Evolutionary conservation across 2,113 vertebrate species (phyloP).

Genomic region (Mobula birostris): DNA sequence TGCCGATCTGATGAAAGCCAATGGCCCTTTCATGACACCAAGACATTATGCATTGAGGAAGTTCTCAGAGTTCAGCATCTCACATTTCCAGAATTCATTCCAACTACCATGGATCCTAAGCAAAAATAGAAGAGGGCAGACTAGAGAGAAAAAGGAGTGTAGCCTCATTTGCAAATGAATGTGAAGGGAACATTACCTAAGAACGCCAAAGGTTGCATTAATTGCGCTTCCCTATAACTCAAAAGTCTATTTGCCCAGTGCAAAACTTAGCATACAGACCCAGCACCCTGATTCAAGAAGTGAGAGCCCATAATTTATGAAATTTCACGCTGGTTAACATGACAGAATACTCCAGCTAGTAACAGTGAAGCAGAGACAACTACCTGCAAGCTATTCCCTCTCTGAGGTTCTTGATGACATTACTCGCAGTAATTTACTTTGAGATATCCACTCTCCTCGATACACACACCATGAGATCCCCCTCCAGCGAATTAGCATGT

Average conservation of each 20-base stretch:
- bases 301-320: neutral
- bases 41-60: neutral
- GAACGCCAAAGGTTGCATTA: neutral
- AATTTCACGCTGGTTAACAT: neutral
- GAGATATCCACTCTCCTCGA: neutral
- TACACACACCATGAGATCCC: neutral
- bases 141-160: neutral
- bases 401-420: neutral
- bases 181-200: neutral
- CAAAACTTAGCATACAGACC: too few relatives aligned
- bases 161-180: too few relatives aligned
- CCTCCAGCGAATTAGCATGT: neutral
- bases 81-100: neutral
- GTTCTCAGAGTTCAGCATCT: neutral
- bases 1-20: neutral
- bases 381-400: neutral
- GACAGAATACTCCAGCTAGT: neutral
- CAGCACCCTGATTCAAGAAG: neutral
- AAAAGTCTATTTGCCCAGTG: neutral
- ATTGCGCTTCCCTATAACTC: neutral
- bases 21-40: neutral
- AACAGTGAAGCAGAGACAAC: neutral
- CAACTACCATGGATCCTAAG: neutral
- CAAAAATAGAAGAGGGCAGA: neutral
- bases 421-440: neutral